phyloP scores from a whole-genome alignment of 2,113 vertebrate species.

The Serinus canaria region DNA sequence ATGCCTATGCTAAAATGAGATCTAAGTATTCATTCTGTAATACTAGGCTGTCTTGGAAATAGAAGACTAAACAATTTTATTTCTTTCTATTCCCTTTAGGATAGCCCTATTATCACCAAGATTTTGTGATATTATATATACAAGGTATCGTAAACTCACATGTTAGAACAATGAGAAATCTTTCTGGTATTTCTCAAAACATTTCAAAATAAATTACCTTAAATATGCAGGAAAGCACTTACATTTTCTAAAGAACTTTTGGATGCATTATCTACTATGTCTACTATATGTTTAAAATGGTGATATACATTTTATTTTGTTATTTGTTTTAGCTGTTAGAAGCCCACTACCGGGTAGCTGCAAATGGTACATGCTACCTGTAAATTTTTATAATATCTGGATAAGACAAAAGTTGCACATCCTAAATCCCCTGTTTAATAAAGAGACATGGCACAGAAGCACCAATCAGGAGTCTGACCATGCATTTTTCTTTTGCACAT shows the following conservation, averaged over 20 bases:
- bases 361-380: neutral
- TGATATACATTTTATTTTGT: neutral
- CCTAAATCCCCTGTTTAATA: neutral
- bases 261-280: neutral
- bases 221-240: neutral
- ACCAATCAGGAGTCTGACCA: neutral
- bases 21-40: neutral
- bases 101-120: neutral
- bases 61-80: neutral
- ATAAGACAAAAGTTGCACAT: neutral
- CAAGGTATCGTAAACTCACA: neutral
- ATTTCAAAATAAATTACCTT: neutral
- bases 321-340: neutral
- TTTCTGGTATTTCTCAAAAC: neutral
- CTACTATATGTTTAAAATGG: neutral
- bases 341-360: neutral
- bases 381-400: neutral
- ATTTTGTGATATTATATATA: neutral
- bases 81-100: neutral
- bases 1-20: neutral
- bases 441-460: neutral
- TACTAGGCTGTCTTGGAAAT: neutral
- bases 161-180: neutral
- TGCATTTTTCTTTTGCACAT: neutral
- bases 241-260: neutral